Percentiles rank a stretch among this genome's conserved stretches.
These are phyloP conservation scores for Eremophila alpestris DNA, from an alignment of 2,797 vertebrate species.

Conservation along the genomic window DNA sequence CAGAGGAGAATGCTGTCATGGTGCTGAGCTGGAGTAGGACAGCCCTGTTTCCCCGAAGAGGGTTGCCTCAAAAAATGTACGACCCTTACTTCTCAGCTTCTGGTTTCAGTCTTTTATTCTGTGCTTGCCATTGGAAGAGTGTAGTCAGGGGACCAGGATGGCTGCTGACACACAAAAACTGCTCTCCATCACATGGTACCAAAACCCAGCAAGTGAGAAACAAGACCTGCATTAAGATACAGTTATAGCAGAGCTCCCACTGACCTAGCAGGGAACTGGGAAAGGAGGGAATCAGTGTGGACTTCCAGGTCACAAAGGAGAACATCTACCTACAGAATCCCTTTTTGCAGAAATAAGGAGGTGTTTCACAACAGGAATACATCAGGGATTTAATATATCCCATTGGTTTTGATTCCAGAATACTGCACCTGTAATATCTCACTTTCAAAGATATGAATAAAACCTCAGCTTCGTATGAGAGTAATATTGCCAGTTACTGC, in stretches of 20 bases:
- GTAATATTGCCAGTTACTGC: neutral
- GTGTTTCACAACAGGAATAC: neutral
- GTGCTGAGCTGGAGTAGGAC: neutral
- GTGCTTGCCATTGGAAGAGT: neutral
- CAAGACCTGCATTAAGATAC: neutral
- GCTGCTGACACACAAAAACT: neutral
- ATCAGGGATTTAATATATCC: neutral
- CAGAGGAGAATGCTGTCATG: neutral
- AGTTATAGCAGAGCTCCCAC: neutral
- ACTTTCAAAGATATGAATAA: neutral
- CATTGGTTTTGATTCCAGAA: neutral
- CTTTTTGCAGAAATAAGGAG: neutral
- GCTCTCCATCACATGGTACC: neutral
- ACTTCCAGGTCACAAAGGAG: neutral
- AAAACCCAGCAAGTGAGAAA: accelerated
- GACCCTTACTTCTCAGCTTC: accelerated
- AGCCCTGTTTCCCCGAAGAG: neutral
- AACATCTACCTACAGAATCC: neutral
- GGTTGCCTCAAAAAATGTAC: neutral
- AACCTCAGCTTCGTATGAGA: neutral
- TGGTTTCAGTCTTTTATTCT: neutral
- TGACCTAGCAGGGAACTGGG: accelerated
- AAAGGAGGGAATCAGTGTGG: neutral
- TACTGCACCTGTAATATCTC: neutral
- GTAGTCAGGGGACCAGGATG: neutral